Percentiles rank a stretch among this genome's conserved stretches.
These are phyloP conservation scores for Cecidostiba fungosa DNA, from an alignment of 2,888 invertebrate genomes.

Conservation along the genomic window DNA sequence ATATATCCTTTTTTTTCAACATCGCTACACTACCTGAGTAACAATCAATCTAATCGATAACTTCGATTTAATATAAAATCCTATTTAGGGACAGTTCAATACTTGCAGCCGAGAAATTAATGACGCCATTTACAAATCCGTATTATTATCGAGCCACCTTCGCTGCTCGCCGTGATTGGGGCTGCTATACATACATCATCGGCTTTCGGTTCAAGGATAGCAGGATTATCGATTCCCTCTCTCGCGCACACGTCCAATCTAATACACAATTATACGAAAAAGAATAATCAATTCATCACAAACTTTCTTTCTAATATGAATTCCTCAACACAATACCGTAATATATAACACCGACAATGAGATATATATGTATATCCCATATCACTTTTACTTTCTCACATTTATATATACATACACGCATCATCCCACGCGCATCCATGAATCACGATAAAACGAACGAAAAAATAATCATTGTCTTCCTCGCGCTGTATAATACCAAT, in stretches of 20 bases:
- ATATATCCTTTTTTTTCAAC: neutral
- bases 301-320: neutral
- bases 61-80: neutral
- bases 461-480: neutral
- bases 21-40: neutral
- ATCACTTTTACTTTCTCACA: conserved; percentile 35
- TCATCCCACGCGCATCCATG: conserved; percentile 23
- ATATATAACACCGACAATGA: neutral
- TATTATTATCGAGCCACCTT: conserved; percentile 9
- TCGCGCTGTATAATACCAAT: neutral
- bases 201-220: conserved; percentile 6
- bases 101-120: neutral
- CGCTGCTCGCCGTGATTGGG: neutral
- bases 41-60: neutral
- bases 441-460: conserved; percentile 4
- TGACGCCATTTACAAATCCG: neutral
- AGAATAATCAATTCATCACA: neutral
- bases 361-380: neutral
- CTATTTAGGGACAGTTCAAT: neutral
- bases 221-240: neutral
- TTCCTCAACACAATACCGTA: neutral
- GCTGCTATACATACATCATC: conserved; percentile 7
- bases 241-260: neutral
- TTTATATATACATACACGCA: neutral
- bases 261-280: neutral